Conservation (phyloP, 2,113 vertebrate genomes). For the Aegotheles bennettii region DNA sequence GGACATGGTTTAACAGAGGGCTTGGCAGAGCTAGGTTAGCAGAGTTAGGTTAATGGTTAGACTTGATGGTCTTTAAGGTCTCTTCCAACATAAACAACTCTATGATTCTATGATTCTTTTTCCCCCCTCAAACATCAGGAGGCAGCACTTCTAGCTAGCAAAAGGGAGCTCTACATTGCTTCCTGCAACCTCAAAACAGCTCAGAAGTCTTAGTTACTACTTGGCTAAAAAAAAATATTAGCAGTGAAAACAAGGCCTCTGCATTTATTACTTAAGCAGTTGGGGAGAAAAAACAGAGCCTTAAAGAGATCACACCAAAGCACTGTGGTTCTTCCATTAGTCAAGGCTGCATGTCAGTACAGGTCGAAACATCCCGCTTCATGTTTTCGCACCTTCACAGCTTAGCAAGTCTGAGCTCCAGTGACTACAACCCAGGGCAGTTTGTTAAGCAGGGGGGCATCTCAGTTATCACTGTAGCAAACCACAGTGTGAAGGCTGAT, state of each 20-base stretch:
- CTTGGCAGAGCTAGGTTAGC: too few relatives aligned
- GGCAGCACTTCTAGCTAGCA: neutral
- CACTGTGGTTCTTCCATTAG: conserved; percentile 18
- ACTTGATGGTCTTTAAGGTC: too few relatives aligned
- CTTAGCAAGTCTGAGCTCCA: conserved; percentile 39
- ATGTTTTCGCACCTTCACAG: neutral
- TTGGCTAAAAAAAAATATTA: conserved; percentile 20
- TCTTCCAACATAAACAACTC: too few relatives aligned
- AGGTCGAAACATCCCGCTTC: conserved; percentile 24
- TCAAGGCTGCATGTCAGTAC: neutral
- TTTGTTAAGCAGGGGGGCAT: neutral
- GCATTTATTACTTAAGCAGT: neutral
- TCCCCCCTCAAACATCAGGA: neutral
- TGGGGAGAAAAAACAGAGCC: neutral
- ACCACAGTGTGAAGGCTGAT: neutral
- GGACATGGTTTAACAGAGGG: too few relatives aligned
- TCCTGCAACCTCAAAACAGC: conserved; percentile 23
- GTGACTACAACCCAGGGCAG: neutral
- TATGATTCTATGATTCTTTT: too few relatives aligned
- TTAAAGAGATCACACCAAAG: neutral
- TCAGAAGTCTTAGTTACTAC: neutral
- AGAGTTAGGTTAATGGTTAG: too few relatives aligned
- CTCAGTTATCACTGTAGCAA: neutral
- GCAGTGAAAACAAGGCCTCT: neutral
- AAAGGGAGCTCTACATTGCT: neutral